Evolutionary conservation across 2,113 vertebrate species (phyloP), one percentile per base, ranked within the genome.

Genomic region (Ivindomyrus marchei): DNA sequence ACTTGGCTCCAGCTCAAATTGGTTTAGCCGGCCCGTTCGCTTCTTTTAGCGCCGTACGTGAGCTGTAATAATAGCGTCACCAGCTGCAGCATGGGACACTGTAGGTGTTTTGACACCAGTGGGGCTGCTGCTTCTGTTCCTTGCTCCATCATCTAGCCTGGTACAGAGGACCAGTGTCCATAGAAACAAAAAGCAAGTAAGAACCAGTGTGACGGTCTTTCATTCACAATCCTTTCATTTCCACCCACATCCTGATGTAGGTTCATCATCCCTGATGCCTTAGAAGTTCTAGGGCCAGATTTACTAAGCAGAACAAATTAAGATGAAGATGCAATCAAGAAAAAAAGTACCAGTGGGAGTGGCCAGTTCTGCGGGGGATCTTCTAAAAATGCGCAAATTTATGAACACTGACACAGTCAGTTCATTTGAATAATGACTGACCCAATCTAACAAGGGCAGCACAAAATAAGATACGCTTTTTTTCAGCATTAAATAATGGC

Each of bases 1-100:
- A 83, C 70, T 50, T 87, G 62, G 85, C 85, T 50, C 17, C 1
- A 24, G 49, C 47, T 90, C 89, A 90, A 46, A 90, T 77, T 87
- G 85, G 58, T 90, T 77, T 88, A 36, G 62, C 62, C 21, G 21
- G 46, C 47, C 58, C 21, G 27, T 77, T 88, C 45, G 13, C 46
- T 87, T 90, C 58, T 46, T 90, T 87, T 90, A 70, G 85, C 1
- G 31, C 36, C 19, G 27, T 42, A 87, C 47, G 66, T 77, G 56
- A 77, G 85, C 46, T 13, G 85, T 42, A 87, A 88, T 88, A 86
- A 88, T 88, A 52, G 36, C 6, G 47, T 47, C 42, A 86, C 39
- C 89, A 88, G 85, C 46, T 66, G 46, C 46, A 70, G 27, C 74
- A 47, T 77, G 85, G 87, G 9, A 88, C 4, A 77, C 24, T 1